These are phyloP conservation scores for Macrophya alboannulata DNA, from an alignment of 2,888 invertebrate genomes.

Conservation along the genomic window DNA sequence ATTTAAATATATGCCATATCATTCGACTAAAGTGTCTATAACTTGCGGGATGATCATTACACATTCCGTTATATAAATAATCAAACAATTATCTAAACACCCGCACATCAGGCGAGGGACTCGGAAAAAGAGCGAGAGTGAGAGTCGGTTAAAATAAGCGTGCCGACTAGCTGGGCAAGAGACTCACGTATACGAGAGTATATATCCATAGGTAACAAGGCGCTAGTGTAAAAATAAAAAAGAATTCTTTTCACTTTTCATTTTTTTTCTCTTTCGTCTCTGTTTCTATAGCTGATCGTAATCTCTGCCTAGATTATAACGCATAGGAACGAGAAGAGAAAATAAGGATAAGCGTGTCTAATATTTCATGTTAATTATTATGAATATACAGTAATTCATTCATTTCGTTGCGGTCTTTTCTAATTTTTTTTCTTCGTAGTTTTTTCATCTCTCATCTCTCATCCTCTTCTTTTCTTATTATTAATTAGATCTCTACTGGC, in stretches of 20 bases:
- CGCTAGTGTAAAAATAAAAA: constrained; percentile 13
- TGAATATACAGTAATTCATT: background rate
- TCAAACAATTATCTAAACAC: constrained; percentile 16
- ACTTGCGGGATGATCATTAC: background rate
- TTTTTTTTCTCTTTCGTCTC: background rate
- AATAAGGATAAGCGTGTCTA: background rate
- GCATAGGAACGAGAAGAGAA: background rate
- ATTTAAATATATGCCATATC: background rate
- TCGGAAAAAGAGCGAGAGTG: background rate
- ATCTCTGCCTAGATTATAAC: background rate
- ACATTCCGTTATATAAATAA: background rate
- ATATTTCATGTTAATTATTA: background rate
- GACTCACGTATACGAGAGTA: background rate
- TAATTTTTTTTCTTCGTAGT: background rate
- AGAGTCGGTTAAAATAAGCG: constrained; percentile 39
- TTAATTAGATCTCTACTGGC: background rate
- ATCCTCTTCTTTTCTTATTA: background rate
- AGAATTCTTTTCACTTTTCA: background rate
- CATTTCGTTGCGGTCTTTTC: background rate
- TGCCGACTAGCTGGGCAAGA: constrained; percentile 42
- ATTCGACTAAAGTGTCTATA: background rate
- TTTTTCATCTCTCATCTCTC: background rate
- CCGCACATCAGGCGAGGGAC: constrained; percentile 1
- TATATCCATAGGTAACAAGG: background rate
- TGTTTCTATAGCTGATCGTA: background rate